These are phyloP conservation scores for Irena cyanogastra DNA, from an alignment of 2,113 vertebrate genomes.

Conservation along the genomic window DNA sequence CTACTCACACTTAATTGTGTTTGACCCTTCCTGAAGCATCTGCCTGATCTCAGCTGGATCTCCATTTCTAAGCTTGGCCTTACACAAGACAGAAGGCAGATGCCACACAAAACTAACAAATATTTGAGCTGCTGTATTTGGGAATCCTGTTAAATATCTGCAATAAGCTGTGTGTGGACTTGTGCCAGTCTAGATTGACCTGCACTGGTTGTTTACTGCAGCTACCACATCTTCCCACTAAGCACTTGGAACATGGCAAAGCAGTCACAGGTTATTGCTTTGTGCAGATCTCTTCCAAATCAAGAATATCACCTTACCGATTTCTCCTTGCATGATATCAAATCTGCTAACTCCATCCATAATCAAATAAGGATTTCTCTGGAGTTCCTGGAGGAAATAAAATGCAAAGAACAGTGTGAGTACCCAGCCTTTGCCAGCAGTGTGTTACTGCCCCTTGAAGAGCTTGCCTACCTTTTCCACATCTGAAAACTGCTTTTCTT, in stretches of 20 bases:
- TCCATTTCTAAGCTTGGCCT: neutral
- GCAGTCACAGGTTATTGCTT: neutral
- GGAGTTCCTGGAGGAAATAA: conserved; percentile 59
- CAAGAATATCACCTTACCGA: conserved; percentile 54
- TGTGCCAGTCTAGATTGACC: neutral
- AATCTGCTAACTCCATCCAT: conserved; percentile 69
- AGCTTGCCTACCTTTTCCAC: neutral
- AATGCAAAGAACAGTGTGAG: neutral
- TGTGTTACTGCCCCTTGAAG: neutral
- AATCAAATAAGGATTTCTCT: conserved; percentile 50
- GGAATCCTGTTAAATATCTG: neutral
- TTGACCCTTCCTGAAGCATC: neutral
- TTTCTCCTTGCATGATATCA: conserved; percentile 73
- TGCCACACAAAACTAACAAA: neutral
- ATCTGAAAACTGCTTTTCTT: neutral
- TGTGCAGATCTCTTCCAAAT: neutral
- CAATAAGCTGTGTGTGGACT: neutral
- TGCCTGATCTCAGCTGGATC: neutral
- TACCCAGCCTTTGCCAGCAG: neutral
- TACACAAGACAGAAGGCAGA: neutral
- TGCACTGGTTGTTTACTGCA: neutral
- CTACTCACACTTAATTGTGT: neutral
- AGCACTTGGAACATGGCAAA: neutral
- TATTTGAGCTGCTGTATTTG: neutral
- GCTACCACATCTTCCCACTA: rapidly evolving